phyloP scores from a whole-genome alignment of 1,140 invertebrate species.

The Cydia splendana region DNA sequence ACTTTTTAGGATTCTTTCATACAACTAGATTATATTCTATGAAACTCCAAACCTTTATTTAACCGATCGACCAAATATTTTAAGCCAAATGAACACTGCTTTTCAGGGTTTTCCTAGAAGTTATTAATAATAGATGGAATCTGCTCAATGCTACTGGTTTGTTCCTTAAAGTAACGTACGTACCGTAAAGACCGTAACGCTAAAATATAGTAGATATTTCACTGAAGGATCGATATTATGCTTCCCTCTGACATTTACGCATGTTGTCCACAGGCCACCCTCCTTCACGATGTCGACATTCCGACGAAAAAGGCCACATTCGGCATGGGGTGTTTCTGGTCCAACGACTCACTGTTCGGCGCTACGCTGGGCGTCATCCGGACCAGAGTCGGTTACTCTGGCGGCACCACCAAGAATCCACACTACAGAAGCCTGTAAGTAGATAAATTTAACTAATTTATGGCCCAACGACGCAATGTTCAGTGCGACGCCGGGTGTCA shows the following conservation, averaged over 20 bases:
- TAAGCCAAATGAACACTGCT: not conserved
- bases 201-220: not conserved
- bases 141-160: not conserved
- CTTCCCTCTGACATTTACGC: not conserved
- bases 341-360: slow-evolving; percentile 95
- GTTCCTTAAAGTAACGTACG: not conserved
- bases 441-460: too few species aligned
- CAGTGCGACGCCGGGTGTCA: too few species aligned
- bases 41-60: too few species aligned
- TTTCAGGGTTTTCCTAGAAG: not conserved
- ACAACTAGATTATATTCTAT: too few species aligned
- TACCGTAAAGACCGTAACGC: too few species aligned
- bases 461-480: too few species aligned
- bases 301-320: slow-evolving; percentile 88
- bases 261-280: slow-evolving; percentile 50
- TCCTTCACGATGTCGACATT: slow-evolving; percentile 75
- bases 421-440: slow-evolving; percentile 85
- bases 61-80: too few species aligned
- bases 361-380: slow-evolving; percentile 90
- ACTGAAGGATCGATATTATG: not conserved
- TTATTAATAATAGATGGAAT: not conserved
- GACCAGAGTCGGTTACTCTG: slow-evolving; percentile 97
- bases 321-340: slow-evolving; percentile 98
- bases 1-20: not conserved
- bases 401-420: slow-evolving; percentile 89